phyloP scores from a whole-genome alignment of 2,113 vertebrate species.

The Setophaga petechia region DNA sequence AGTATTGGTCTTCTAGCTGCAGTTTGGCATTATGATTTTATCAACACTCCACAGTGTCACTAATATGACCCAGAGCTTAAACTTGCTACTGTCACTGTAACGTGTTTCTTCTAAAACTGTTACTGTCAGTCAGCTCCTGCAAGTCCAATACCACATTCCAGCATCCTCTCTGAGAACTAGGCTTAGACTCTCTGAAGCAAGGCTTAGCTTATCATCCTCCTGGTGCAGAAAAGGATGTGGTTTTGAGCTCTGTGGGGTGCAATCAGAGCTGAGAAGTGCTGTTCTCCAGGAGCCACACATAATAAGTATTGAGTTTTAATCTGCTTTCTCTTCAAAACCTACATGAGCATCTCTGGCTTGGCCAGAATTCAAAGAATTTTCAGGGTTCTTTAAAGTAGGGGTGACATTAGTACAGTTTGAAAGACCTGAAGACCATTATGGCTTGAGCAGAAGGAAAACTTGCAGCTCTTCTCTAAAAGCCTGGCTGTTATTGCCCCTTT shows the following conservation, averaged over 20 bases:
- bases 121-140: slow-evolving; percentile 6
- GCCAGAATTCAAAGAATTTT: not conserved
- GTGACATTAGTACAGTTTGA: not conserved
- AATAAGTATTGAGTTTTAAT: slow-evolving; percentile 11
- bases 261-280: not conserved
- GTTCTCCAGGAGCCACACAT: not conserved
- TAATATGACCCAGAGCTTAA: slow-evolving; percentile 49
- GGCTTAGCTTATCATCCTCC: slow-evolving; percentile 46
- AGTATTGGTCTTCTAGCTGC: not conserved
- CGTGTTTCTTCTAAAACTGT: slow-evolving; percentile 34
- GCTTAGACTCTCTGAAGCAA: not conserved
- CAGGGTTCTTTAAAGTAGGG: not conserved
- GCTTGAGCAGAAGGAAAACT: not conserved
- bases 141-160: slow-evolving; percentile 24
- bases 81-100: slow-evolving; percentile 38
- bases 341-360: not conserved
- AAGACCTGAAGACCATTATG: not conserved
- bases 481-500: not conserved
- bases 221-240: not conserved
- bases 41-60: not conserved
- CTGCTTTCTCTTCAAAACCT: slow-evolving; percentile 22
- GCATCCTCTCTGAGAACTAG: not conserved
- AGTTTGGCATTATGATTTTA: slow-evolving; percentile 33
- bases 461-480: not conserved
- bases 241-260: slow-evolving; percentile 46